Evolutionary conservation across 2,113 vertebrate genomes (phyloP), one percentile per base, ranked within the genome.

Genomic region (Martes martes): DNA sequence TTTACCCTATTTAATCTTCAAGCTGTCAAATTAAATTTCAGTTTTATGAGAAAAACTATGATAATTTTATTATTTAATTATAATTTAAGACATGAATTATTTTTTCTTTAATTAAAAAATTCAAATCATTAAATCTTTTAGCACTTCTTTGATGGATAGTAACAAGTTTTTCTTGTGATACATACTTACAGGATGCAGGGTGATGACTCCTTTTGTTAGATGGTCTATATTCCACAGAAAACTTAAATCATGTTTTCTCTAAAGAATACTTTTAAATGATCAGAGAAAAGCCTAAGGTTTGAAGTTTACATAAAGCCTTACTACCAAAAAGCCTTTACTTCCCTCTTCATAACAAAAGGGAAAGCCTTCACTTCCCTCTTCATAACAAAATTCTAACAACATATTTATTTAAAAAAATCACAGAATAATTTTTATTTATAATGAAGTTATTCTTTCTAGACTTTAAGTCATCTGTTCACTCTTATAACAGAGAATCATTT

Each of bases 371-470:
- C 24, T 31, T 74, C 57, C 24, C 11, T 69, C 47, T 93, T 91
- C 11, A 15, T 52, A 89, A 97, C 16, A 98, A 85, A 97, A 95
- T 83, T 83, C 28, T 55, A 90, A 63, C 78, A 98, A 97, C 55
- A 96, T 92, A 36, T 97, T 97, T 47, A 95, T 96, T 91, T 50
- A 59, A 95, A 97, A 98, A 98, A 95, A 96, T 95, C 47, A 50
- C 65, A 69, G 52, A 80, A 95, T 95, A 52, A 80, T 93, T 98
- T 98, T 99, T 98, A 98, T 98, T 99, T 98, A 95, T 98, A 98
- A 97, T 94, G 50, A 97, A 95, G 61, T 89, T 94, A 98, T 96
- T 91, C 81, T 98, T 92, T 81, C 67, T 94, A 97, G 82, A 96
- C 88, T 97, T 98, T 86, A 97, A 98, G 98, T 98, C 97, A 98